Evolutionary conservation across 2,113 vertebrate species (phyloP), one percentile per base, ranked within the genome.

Genomic region (Anhinga rufa): DNA sequence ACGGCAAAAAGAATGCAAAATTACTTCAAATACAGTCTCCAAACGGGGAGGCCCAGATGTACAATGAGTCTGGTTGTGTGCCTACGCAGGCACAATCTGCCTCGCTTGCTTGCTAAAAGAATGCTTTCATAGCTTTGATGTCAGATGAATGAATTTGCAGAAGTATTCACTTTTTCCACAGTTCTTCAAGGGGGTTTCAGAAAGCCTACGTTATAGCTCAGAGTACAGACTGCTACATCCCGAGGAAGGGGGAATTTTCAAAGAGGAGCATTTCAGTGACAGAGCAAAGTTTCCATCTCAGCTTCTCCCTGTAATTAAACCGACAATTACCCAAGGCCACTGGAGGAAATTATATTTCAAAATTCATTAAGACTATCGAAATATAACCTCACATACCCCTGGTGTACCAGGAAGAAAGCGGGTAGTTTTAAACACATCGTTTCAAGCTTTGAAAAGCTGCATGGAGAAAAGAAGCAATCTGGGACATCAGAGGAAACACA

Each of bases 61-160:
- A 96, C 92, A 92, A 93, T 86, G 77, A 97, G 74, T 55, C 44
- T 58, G 65, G 58, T 95, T 96, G 82, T 94, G 74, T 75, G 77
- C 82, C 81, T 93, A 75, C 28, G 34, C 46, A 48, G 86, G 70
- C 1, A 12, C 92, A 85, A 93, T 94, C 74, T 68, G 88, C 70
- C 80, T 79, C 1, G 13, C 85, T 88, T 66, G 82, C 90, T 94
- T 84, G 82, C 83, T 96, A 85, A 88, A 95, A 86, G 84, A 95
- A 93, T 91, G 66, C 72, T 76, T 95, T 85, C 90, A 88, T 36
- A 93, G 82, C 76, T 95, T 94, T 95, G 96, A 96, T 95, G 92
- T 88, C 86, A 80, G 79, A 92, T 77, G 82, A 95, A 97, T 88
- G 80, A 96, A 96, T 94, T 71, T 94, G 83, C 93, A 95, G 85